Conservation (phyloP, 2,113 vertebrate genomes). For the Lasiurus borealis region DNA sequence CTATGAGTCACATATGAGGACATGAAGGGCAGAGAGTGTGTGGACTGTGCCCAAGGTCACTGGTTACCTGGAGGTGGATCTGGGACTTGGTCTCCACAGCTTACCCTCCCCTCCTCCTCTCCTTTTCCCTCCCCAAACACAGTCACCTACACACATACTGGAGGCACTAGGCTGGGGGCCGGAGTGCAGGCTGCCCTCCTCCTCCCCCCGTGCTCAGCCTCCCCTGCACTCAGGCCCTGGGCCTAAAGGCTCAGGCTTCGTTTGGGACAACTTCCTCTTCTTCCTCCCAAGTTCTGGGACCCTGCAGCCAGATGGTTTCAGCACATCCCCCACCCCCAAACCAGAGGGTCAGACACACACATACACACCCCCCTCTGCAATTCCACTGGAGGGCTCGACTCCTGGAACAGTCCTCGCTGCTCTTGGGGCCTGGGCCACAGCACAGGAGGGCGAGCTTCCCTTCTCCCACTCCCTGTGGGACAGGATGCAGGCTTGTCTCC, state of each 20-base stretch:
- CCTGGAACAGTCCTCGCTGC: slow-evolving; percentile 31
- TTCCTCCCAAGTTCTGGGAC: slow-evolving; percentile 25
- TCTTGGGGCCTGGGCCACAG: neutral
- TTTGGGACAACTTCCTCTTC: neutral
- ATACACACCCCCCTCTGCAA: neutral
- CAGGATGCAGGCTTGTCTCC: slow-evolving; percentile 1
- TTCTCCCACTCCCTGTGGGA: slow-evolving; percentile 1
- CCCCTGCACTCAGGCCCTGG: neutral
- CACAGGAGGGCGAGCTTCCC: neutral
- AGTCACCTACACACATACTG: neutral
- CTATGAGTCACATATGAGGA: neutral
- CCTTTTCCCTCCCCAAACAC: neutral
- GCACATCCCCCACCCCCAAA: neutral
- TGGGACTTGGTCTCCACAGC: neutral
- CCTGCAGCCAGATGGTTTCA: neutral
- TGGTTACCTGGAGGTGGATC: neutral
- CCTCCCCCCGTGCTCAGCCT: no score
- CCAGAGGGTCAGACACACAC: neutral
- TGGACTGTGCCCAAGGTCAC: fast-evolving
- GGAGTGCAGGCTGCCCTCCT: neutral
- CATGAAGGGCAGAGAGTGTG: neutral
- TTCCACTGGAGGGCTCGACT: neutral
- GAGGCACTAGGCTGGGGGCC: neutral
- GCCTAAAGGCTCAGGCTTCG: neutral
- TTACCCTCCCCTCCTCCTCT: neutral